Percentiles rank a stretch among this genome's conserved stretches.
phyloP scores from a whole-genome alignment of 2,888 invertebrate genomes.

The Labia minor region DNA sequence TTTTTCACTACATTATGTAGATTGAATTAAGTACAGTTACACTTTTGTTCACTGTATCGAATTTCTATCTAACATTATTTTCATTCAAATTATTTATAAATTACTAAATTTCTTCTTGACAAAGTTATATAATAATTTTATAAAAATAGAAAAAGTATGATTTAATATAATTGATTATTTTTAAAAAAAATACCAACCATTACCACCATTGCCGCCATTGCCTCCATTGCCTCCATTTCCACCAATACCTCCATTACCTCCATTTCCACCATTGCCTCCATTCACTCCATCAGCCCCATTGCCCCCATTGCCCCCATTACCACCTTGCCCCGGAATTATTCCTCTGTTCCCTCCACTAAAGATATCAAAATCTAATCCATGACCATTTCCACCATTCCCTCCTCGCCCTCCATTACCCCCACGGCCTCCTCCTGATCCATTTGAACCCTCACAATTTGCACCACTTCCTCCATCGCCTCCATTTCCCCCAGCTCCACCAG shows the following conservation, averaged over 20 bases:
- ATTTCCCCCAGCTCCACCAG: neutral
- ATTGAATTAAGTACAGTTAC: too few species aligned
- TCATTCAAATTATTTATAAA: too few species aligned
- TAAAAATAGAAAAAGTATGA: too few species aligned
- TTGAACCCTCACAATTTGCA: neutral
- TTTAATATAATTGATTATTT: too few species aligned
- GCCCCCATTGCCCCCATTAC: neutral
- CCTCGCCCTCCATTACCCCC: neutral
- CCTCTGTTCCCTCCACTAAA: neutral
- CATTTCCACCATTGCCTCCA: neutral
- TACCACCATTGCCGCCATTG: neutral
- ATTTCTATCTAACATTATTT: too few species aligned
- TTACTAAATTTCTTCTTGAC: too few species aligned
- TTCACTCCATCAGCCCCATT: neutral
- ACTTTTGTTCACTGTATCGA: too few species aligned
- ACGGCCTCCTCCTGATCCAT: neutral
- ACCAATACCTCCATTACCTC: neutral
- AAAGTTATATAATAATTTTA: too few species aligned
- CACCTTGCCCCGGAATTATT: neutral
- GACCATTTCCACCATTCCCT: neutral
- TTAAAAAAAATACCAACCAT: neutral
- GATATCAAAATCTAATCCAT: neutral
- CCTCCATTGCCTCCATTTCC: neutral
- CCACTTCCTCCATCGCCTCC: neutral
- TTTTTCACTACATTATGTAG: too few species aligned